These are phyloP conservation scores for Pararge aegeria DNA, from an alignment of 1,140 invertebrate species.

Conservation along the genomic window DNA sequence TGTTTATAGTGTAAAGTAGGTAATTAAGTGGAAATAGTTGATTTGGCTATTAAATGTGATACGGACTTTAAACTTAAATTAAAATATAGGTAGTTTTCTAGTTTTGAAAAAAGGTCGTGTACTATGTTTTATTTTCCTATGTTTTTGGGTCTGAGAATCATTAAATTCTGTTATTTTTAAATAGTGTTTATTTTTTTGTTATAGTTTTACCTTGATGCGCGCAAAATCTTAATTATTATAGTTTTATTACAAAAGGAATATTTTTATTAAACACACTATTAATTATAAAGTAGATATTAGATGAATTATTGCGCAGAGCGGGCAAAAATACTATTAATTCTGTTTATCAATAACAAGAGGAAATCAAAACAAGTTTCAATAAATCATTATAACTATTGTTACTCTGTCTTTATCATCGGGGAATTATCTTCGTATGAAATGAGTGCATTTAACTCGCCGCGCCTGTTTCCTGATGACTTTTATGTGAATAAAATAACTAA, in stretches of 20 bases:
- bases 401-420: conserved; percentile 7
- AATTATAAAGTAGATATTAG: background rate
- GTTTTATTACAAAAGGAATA: background rate
- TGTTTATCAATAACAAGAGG: conserved; percentile 11
- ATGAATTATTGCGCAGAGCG: conserved; percentile 8
- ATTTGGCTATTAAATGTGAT: too few species aligned
- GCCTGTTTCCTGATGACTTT: background rate
- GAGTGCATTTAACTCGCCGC: conserved; percentile 11
- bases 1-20: too few species aligned
- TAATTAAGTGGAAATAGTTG: too few species aligned
- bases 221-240: background rate
- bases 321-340: conserved; percentile 22
- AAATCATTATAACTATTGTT: conserved; percentile 13
- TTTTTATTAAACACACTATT: background rate
- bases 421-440: conserved; percentile 6
- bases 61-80: too few species aligned
- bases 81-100: too few species aligned
- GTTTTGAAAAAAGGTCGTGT: too few species aligned
- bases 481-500: background rate
- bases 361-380: conserved; percentile 11
- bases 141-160: too few species aligned
- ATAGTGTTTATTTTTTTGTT: too few species aligned
- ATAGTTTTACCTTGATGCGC: too few species aligned
- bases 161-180: too few species aligned
- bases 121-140: too few species aligned